phyloP scores from a whole-genome alignment of 2,113 vertebrate genomes.

The Ranitomeya variabilis region DNA sequence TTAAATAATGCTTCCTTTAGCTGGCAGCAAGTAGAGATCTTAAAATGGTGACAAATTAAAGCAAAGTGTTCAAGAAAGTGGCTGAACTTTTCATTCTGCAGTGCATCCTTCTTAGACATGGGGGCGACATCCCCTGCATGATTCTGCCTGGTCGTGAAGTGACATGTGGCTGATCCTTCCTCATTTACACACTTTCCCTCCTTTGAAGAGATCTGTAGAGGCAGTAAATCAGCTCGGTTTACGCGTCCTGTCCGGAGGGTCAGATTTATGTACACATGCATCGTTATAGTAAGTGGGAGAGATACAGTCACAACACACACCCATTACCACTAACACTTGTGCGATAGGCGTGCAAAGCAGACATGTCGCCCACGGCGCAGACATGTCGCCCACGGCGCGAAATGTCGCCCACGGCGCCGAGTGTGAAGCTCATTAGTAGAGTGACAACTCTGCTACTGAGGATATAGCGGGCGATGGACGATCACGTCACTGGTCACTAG shows the following conservation, averaged over 20 bases:
- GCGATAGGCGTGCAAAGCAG: neutral
- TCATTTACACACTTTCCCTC: neutral
- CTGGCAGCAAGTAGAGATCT: neutral
- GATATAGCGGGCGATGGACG: too few relatives aligned
- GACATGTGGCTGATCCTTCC: neutral
- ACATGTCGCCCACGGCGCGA: neutral
- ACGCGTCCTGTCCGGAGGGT: neutral
- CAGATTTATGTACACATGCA: conserved; percentile 46
- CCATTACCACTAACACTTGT: conserved; percentile 2
- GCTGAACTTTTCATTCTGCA: neutral
- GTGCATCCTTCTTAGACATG: too few relatives aligned
- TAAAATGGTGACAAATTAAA: too few relatives aligned
- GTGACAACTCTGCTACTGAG: too few relatives aligned
- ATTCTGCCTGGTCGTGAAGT: too few relatives aligned
- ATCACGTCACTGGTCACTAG: too few relatives aligned
- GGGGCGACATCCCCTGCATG: too few relatives aligned
- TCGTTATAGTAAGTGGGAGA: conserved; percentile 18
- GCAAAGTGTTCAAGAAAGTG: too few relatives aligned
- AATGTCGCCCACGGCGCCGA: neutral
- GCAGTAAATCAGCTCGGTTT: neutral
- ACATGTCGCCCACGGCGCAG: neutral
- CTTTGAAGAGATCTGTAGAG: conserved; percentile 8
- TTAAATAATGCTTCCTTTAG: too few relatives aligned
- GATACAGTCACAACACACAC: conserved; percentile 6
- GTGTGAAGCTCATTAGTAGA: neutral